Base-by-base conservation (phyloP, 2,888 invertebrate genomes). In the Eutolmus rufibarbis region DNA sequence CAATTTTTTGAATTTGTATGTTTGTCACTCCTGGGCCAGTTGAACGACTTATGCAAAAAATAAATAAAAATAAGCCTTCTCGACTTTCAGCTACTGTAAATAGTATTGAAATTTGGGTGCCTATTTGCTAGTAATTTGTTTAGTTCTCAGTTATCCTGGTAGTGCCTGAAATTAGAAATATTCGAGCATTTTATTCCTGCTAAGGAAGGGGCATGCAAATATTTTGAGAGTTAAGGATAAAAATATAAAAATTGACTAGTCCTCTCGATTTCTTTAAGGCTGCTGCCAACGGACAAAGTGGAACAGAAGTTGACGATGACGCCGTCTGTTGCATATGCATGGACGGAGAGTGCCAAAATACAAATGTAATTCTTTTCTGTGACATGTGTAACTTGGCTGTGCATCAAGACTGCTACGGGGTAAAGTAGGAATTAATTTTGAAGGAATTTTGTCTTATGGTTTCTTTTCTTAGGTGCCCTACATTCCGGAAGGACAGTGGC, bases 341-440 rank as follows among this genome's bases (percentile, higher is more conserved):
- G 95, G 99, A 99, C 91, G 99, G 99, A 1, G 99, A 99, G 92
- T 99, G 99, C 92, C 98, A 99, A 92, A 99, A 99, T 93, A 98
- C 98, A 85, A 99, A 99, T 92, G 99, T 98, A 77, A 99, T 99
- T 90, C 94, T 99, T 84, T 99, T 99, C 93, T 99, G 99, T 93
- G 99, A 99, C 93, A 98, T 99, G 98, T 99, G 99, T 93, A 99
- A 99, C 93, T 94, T 99, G 89, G 98, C 99, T 37, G 99, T 99
- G 16, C 99, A 99, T 93, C 99, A 99, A 93, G 98, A 99, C 92
- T 99, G 99, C 91, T 99, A 99, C 93, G 99, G 99, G 85, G 98
- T 98, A 90, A 90, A 91, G 88, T 9, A 74, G 14, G 34, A 85
- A 89, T 89, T 9, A 34, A 46, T 37, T 9, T 12, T 28, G 0